Base-by-base conservation (phyloP, 2,113 vertebrate genomes). In the Podocnemis expansa region DNA sequence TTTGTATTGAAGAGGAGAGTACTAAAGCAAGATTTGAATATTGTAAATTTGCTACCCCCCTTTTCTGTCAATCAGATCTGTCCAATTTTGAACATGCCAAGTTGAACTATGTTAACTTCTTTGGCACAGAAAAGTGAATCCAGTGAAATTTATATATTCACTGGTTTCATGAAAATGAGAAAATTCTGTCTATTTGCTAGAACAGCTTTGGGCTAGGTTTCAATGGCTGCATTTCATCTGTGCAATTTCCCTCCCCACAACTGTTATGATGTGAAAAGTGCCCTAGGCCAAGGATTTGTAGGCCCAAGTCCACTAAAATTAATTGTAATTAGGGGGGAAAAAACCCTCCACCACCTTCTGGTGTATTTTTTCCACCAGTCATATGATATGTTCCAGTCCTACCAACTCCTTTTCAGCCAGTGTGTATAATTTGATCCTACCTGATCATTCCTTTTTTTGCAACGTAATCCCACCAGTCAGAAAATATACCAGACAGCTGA, bases 191-290 rank as follows among this genome's bases (percentile, higher is more conserved):
- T 97, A 96, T 96, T 97, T 97, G 91, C 95, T 96, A 90, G 96
- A 97, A 97, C 96, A 97, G 94, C 97, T 97, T 97, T 97, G 96
- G 96, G 97, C 96, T 97, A 97, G 94, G 96, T 96, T 97, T 96
- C 94, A 97, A 96, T 96, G 90, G 94, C 95, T 97, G 91, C 93
- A 90, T 97, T 97, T 97, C 90, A 97, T 97, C 96, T 97, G 90
- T 97, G 94, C 93, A 90, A 93, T 97, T 95, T 97, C 95, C 95
- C 95, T 95, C 94, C 96, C 95, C 94, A 94, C 91, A 96, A 96
- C 88, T 97, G 90, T 97, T 96, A 97, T 97, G 96, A 97, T 97
- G 95, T 97, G 95, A 97, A 97, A 97, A 97, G 90, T 94, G 97
- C 96, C 95, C 96, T 96, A 97, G 97, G 96, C 96, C 95, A 97